Conservation (phyloP, 1,140 invertebrate genomes). For the Neodiprion lecontei region DNA sequence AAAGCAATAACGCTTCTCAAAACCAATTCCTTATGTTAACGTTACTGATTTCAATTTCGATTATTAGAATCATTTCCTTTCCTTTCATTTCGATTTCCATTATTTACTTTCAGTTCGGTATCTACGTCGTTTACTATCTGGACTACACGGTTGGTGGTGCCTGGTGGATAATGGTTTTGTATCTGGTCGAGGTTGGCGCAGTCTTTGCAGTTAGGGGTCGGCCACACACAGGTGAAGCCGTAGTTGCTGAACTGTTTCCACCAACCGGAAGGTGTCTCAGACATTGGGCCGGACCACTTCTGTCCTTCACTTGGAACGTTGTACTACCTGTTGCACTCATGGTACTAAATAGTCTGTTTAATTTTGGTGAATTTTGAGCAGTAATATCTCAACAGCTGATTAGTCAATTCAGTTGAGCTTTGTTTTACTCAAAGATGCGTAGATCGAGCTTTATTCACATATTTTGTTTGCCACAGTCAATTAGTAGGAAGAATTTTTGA, state of each 20-base stretch:
- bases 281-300: slow-evolving; percentile 70
- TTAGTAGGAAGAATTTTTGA: too few species aligned
- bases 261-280: slow-evolving; percentile 63
- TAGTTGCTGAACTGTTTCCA: slow-evolving; percentile 74
- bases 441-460: slow-evolving; percentile 3
- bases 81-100: too few species aligned
- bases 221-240: slow-evolving; percentile 82
- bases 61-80: too few species aligned
- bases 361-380: neutral
- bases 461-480: neutral
- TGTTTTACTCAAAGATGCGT: neutral
- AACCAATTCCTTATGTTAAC: too few species aligned
- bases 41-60: too few species aligned
- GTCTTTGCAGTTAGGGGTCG: slow-evolving; percentile 84
- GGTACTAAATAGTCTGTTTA: slow-evolving; percentile 60
- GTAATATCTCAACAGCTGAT: neutral
- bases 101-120: slow-evolving; percentile 72
- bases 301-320: slow-evolving; percentile 91
- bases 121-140: slow-evolving; percentile 83
- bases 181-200: slow-evolving; percentile 77
- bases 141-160: slow-evolving; percentile 82
- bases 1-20: too few species aligned
- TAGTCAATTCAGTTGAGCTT: neutral
- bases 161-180: slow-evolving; percentile 87
- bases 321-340: slow-evolving; percentile 79